phyloP scores from a whole-genome alignment of 1,140 invertebrate species.

The Drosophila suzukii region DNA sequence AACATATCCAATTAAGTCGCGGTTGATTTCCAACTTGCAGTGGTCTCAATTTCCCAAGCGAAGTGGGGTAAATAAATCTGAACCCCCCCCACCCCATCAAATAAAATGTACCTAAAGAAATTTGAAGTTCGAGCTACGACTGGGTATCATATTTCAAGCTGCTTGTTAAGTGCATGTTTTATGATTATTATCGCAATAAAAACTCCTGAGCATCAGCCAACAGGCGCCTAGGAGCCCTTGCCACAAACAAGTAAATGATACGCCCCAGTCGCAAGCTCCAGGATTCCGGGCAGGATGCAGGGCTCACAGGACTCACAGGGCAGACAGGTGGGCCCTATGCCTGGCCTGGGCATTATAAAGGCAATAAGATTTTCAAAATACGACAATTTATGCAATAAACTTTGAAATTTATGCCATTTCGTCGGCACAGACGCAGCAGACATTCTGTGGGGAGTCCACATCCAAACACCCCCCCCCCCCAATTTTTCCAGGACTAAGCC shows the following conservation, averaged over 20 bases:
- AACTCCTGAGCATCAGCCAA: slow-evolving; percentile 48
- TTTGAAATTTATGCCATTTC: slow-evolving; percentile 80
- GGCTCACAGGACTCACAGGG: slow-evolving; percentile 4
- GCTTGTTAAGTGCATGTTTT: slow-evolving; percentile 83
- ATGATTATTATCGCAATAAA: slow-evolving; percentile 83
- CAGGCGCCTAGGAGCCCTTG: slow-evolving; percentile 47
- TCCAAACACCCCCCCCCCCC: not conserved
- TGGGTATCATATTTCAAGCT: slow-evolving; percentile 78
- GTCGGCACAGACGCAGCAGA: slow-evolving; percentile 44
- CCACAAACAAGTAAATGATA: slow-evolving; percentile 78
- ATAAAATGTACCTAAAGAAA: slow-evolving; percentile 69
- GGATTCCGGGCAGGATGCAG: slow-evolving; percentile 25
- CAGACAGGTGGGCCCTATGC: slow-evolving; percentile 51
- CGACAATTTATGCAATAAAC: slow-evolving; percentile 83
- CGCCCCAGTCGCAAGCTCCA: slow-evolving; percentile 16
- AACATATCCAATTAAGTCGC: slow-evolving; percentile 63
- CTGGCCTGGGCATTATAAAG: slow-evolving; percentile 73
- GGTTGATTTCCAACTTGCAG: slow-evolving; percentile 49
- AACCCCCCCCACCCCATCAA: slow-evolving; percentile 11
- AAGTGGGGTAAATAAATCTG: slow-evolving; percentile 61
- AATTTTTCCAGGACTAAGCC: slow-evolving; percentile 34
- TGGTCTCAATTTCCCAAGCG: slow-evolving; percentile 14
- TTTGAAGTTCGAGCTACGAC: slow-evolving; percentile 65
- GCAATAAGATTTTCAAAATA: slow-evolving; percentile 83
- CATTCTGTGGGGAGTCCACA: slow-evolving; percentile 6